Conservation (phyloP, 2,797 vertebrate species). For the Chiroxiphia lanceolata region DNA sequence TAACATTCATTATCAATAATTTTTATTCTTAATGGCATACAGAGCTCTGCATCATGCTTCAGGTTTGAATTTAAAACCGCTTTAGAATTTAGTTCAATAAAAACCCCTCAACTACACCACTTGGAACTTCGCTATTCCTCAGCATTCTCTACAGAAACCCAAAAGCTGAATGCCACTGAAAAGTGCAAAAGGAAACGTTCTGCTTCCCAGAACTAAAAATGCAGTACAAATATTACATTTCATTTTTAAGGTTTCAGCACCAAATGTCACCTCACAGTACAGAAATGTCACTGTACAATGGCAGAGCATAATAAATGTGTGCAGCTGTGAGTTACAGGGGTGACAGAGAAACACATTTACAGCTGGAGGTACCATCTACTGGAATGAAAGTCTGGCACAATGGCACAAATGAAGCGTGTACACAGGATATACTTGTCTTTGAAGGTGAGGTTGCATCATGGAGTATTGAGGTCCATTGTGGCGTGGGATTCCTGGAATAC, state of each 20-base stretch:
- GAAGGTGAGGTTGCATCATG: slow-evolving; percentile 97
- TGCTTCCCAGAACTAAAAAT: background rate
- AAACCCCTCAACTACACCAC: background rate
- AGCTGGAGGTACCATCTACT: slow-evolving; percentile 26
- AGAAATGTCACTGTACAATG: background rate
- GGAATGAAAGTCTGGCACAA: slow-evolving; percentile 40
- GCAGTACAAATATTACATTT: background rate
- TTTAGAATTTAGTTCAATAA: background rate
- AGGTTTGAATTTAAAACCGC: background rate
- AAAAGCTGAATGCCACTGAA: background rate
- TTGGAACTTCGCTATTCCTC: background rate
- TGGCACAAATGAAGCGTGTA: slow-evolving; percentile 68
- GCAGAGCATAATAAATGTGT: background rate
- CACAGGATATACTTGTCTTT: slow-evolving; percentile 92
- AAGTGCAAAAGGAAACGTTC: background rate
- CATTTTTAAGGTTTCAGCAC: background rate
- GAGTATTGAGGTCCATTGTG: slow-evolving; percentile 93
- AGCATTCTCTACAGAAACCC: background rate
- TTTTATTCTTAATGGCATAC: background rate
- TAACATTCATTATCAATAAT: background rate
- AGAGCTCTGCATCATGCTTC: slow-evolving; percentile 13
- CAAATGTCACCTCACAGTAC: background rate
- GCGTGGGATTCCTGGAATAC: slow-evolving; percentile 88
- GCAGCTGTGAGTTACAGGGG: background rate
- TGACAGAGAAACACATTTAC: slow-evolving; percentile 37